These are phyloP conservation scores for Marcusenius ussheri DNA, from an alignment of 2,113 vertebrate genomes.

Conservation along the genomic window DNA sequence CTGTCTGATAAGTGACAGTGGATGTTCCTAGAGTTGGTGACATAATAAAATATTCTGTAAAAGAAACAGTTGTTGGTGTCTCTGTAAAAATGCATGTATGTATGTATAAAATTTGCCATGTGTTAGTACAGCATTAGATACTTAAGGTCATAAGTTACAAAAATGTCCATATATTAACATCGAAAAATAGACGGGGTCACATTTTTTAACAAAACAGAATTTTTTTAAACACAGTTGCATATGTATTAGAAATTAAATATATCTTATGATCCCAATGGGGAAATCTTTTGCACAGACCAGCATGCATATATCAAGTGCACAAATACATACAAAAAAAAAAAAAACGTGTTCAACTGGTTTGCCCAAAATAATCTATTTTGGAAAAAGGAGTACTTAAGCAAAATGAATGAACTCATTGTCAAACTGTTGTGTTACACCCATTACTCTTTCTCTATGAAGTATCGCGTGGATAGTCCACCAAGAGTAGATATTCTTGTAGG, in stretches of 20 bases:
- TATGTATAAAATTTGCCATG: background rate
- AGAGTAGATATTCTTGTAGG: too few relatives aligned
- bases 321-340: background rate
- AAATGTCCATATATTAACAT: background rate
- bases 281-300: background rate
- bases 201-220: background rate
- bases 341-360: background rate
- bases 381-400: background rate
- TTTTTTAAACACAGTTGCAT: background rate
- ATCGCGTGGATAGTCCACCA: background rate
- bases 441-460: background rate
- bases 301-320: background rate
- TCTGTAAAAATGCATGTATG: background rate
- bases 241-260: background rate
- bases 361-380: background rate
- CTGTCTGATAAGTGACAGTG: conserved; percentile 15
- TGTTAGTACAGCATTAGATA: background rate
- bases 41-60: conserved; percentile 21
- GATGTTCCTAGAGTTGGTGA: background rate
- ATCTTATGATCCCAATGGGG: background rate
- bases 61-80: background rate
- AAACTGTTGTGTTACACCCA: background rate
- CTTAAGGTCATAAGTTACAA: background rate
- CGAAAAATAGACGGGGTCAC: background rate
- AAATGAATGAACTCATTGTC: background rate